Conservation (phyloP, 2,888 invertebrate species). For the Sepioteuthis lessoniana region DNA sequence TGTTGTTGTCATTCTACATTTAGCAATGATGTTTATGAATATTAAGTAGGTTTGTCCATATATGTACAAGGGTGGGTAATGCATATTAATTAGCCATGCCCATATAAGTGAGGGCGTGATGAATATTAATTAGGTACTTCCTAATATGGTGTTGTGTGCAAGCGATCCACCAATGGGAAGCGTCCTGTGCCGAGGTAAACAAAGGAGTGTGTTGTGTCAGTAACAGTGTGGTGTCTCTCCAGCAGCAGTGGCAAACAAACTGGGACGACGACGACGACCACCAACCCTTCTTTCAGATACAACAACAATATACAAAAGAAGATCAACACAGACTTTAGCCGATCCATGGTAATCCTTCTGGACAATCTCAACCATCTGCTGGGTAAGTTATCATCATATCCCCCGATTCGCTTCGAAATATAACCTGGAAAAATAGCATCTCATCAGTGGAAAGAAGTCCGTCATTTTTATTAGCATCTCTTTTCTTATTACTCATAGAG, state of each 20-base stretch:
- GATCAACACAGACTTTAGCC: conserved; percentile 1
- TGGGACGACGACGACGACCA: neutral
- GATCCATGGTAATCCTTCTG: conserved; percentile 33
- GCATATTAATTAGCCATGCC: neutral
- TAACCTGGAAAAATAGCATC: too few species aligned
- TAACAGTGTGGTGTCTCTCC: conserved; percentile 33
- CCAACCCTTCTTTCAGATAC: neutral
- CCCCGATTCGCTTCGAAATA: too few species aligned
- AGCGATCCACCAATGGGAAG: neutral
- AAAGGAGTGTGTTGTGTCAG: neutral
- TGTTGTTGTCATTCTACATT: neutral
- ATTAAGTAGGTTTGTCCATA: neutral
- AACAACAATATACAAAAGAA: too few species aligned
- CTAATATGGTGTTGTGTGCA: neutral
- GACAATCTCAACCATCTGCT: neutral
- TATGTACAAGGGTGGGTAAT: neutral
- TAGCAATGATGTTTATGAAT: neutral
- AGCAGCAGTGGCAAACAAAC: conserved; percentile 2
- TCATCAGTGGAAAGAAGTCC: too few species aligned
- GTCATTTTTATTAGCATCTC: too few species aligned
- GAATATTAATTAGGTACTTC: neutral
- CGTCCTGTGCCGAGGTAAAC: neutral
- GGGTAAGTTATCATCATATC: neutral
- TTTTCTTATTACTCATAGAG: too few species aligned
- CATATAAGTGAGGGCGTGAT: neutral